phyloP scores from a whole-genome alignment of 2,797 vertebrate genomes.

The Syngnathus acus region DNA sequence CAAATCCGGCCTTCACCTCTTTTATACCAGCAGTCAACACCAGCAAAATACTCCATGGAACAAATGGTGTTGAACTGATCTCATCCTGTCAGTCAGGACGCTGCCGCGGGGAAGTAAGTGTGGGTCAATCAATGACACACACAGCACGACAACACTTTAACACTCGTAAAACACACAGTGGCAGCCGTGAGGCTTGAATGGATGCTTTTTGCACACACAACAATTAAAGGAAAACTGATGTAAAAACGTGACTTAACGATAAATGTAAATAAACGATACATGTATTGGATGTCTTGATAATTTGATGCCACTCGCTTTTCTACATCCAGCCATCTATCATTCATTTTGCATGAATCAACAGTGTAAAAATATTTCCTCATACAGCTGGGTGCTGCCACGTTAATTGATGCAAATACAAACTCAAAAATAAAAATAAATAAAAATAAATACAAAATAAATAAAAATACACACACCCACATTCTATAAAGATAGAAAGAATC shows the following conservation, averaged over 20 bases:
- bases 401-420: too few relatives aligned
- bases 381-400: too few relatives aligned
- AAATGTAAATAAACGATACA: neutral
- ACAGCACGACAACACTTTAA: conserved; percentile 6
- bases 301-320: neutral
- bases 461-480: neutral
- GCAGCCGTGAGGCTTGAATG: neutral
- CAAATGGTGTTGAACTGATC: conserved; percentile 43
- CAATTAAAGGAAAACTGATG: neutral
- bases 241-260: neutral
- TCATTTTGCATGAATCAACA: neutral
- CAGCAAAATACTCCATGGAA: conserved; percentile 14
- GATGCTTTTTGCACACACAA: neutral
- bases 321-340: neutral
- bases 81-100: conserved; percentile 49
- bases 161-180: neutral
- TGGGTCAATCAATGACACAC: conserved; percentile 45
- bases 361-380: neutral
- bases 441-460: neutral
- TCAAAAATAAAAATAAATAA: too few relatives aligned
- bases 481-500: neutral
- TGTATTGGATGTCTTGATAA: neutral
- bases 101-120: conserved; percentile 31
- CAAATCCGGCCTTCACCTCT: neutral
- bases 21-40: neutral